A percentile compares a stretch with the other conserved stretches of the same genome.
Evolutionary conservation across 2,797 vertebrate genomes (phyloP).

Genomic region (Sebastes vulpes): DNA sequence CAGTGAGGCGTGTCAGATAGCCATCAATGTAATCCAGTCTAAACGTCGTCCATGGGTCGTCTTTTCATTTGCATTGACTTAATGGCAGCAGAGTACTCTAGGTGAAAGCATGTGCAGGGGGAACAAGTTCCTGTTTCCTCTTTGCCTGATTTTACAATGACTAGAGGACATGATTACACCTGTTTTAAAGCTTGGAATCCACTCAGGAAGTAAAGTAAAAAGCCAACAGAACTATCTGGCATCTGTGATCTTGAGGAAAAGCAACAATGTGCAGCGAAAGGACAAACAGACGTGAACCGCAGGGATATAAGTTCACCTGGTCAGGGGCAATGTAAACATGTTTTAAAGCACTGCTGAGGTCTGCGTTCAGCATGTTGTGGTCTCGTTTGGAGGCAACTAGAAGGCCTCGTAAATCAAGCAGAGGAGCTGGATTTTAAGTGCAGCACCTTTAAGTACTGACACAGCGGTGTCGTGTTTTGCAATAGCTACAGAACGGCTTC

Average conservation of each 20-base stretch:
- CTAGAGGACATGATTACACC: slow-evolving; percentile 26
- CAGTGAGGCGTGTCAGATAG: not conserved
- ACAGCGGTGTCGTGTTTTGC: not conserved
- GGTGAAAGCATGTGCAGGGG: not conserved
- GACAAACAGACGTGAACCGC: slow-evolving; percentile 15
- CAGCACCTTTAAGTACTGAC: not conserved
- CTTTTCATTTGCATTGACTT: not conserved
- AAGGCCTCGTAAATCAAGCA: slow-evolving; percentile 64
- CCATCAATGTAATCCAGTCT: slow-evolving; percentile 27
- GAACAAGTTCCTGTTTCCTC: not conserved
- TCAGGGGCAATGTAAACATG: slow-evolving; percentile 39
- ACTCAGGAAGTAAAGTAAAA: not conserved
- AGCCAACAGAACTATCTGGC: not conserved
- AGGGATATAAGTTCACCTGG: slow-evolving; percentile 27
- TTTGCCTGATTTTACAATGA: slow-evolving; percentile 4
- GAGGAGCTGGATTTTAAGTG: slow-evolving; percentile 16
- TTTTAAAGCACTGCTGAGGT: slow-evolving; percentile 53
- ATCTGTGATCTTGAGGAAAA: slow-evolving; percentile 17
- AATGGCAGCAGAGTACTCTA: not conserved
- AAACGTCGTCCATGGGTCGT: not conserved
- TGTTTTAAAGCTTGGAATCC: slow-evolving; percentile 23
- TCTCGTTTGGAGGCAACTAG: slow-evolving; percentile 35
- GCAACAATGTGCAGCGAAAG: not conserved
- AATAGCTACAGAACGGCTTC: not conserved
- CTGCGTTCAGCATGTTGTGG: slow-evolving; percentile 10